These are phyloP conservation scores for Leptinotarsa tumamoca DNA, from an alignment of 2,888 invertebrate species.

Conservation along the genomic window DNA sequence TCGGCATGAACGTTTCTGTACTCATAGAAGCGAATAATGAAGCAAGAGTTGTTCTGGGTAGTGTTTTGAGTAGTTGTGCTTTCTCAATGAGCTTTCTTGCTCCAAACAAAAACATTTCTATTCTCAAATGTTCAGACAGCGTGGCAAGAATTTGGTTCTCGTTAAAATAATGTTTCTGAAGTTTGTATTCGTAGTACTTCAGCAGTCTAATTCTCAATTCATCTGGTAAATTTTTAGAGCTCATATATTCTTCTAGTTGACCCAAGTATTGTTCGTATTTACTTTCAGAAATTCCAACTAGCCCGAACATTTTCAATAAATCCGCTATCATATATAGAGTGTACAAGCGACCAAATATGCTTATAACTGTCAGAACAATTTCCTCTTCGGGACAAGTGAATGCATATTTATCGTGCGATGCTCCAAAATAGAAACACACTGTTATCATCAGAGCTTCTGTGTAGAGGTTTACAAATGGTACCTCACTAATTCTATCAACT, in stretches of 20 bases:
- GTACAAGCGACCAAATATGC: constrained; percentile 53
- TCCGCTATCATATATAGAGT: constrained; percentile 52
- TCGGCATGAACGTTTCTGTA: constrained; percentile 34
- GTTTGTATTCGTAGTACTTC: constrained; percentile 69
- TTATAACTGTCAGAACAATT: constrained; percentile 46
- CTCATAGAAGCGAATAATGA: constrained; percentile 37
- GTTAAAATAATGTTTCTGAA: constrained; percentile 69
- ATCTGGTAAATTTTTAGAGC: constrained; percentile 68
- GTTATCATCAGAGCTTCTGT: constrained; percentile 47
- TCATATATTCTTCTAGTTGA: constrained; percentile 69
- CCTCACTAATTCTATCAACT: not conserved
- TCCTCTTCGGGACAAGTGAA: constrained; percentile 45
- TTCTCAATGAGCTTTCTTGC: constrained; percentile 67
- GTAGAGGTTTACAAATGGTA: constrained; percentile 31
- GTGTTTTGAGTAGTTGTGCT: constrained; percentile 65
- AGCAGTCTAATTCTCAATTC: constrained; percentile 66
- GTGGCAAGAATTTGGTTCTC: constrained; percentile 63
- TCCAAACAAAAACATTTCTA: constrained; percentile 66
- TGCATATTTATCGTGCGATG: constrained; percentile 47
- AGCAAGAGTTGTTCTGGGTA: constrained; percentile 63
- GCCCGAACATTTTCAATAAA: constrained; percentile 54
- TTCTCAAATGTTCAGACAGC: constrained; percentile 61
- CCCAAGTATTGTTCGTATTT: constrained; percentile 67
- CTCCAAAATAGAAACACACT: constrained; percentile 56
- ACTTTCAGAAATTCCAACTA: constrained; percentile 60